Base-by-base conservation (phyloP, 1,140 invertebrate species). In the Procambarus clarkii region DNA sequence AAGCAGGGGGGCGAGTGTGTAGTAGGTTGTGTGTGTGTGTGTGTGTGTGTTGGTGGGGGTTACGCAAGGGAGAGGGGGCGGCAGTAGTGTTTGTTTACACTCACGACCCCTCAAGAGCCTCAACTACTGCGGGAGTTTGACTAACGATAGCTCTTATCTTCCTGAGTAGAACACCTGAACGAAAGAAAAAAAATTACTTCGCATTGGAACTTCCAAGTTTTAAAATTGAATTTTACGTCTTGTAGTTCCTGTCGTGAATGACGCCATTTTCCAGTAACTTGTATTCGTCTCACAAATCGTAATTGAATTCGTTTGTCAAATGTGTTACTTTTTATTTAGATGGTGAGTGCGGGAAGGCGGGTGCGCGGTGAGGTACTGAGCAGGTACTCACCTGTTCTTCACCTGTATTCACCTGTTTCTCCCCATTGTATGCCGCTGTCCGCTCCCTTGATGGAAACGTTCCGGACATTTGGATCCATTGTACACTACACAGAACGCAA, bases 121-220 rank as follows among this genome's bases (percentile, higher is more conserved):
- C 76, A 78, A 87, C 85, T 87, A 87, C 85, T 79, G 85, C 48
- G 85, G 85, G 85, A 87, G 85, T 87, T 45, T 79, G n/a, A 79
- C 13, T 18, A 44, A 24, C 76, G 85, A 86, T 86, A 86, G 69
- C 15, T 74, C 69, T 74, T 74, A 74, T 74, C 69, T 74, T 9
- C n/a, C 69, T 5, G 7, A 21, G 7, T n/a, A 21, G 18, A 64
- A 18, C 4, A 15, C 4, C 9, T 64, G 7, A 18, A 64, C 13
- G 60, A 18, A 18, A 21, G 18, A 64, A 4, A 18, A 64, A 64
- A 4, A 13, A 64, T 64, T 54, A 13, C 21, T 34, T 34, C 69
- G 11, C 0, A 4, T n/a, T 34, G 69, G 69, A 74, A 74, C 21
- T 74, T 74, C 69, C 69, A 74, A 64, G 18, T 64, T 18, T 64